Evolutionary conservation across 2,797 vertebrate genomes (phyloP).

Genomic region (Lophius americanus): DNA sequence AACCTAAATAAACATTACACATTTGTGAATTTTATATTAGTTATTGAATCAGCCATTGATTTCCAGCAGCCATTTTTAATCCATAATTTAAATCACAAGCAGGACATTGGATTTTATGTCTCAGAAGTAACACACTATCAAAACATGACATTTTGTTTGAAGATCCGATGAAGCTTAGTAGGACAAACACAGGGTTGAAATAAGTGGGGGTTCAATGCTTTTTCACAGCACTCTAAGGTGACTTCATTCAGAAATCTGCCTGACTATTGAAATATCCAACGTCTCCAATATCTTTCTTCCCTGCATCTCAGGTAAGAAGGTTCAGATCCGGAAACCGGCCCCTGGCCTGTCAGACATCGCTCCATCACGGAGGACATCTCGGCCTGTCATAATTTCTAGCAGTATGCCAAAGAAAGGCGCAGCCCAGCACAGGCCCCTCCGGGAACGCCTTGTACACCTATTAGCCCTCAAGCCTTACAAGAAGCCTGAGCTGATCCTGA

Average conservation of each 20-base stretch:
- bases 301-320: slow-evolving; percentile 87
- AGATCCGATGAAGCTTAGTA: too few relatives aligned
- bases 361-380: slow-evolving; percentile 89
- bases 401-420: slow-evolving; percentile 83
- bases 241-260: not conserved
- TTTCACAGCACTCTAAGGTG: too few relatives aligned
- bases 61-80: too few relatives aligned
- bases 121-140: too few relatives aligned
- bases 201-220: too few relatives aligned
- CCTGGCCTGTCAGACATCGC: slow-evolving; percentile 87
- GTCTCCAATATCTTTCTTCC: not conserved
- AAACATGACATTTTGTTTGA: too few relatives aligned
- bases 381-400: slow-evolving; percentile 92
- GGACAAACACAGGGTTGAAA: not conserved
- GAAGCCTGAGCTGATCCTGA: slow-evolving; percentile 93
- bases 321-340: slow-evolving; percentile 93
- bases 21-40: too few relatives aligned
- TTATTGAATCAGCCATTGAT: too few relatives aligned
- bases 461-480: slow-evolving; percentile 97
- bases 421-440: slow-evolving; percentile 86
- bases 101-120: too few relatives aligned
- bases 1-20: too few relatives aligned
- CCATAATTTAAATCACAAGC: too few relatives aligned
- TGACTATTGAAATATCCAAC: not conserved
- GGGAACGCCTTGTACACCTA: slow-evolving; percentile 93